Conservation (phyloP, 2,113 vertebrate genomes). For the Callopanchax toddi region DNA sequence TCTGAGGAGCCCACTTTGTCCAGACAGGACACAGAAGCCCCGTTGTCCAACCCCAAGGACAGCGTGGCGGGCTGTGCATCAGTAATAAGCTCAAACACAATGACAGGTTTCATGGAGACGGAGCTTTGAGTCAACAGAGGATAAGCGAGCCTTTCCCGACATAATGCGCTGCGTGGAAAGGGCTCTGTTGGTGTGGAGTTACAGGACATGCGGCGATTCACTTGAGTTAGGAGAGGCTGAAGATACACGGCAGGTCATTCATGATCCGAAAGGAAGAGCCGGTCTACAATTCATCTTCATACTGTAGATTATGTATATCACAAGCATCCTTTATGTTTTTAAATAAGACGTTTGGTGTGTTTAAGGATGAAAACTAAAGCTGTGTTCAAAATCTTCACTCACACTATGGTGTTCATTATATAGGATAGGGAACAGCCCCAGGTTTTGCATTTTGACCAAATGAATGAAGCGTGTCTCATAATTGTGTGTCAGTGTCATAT, state of each 20-base stretch:
- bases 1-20: constrained; percentile 57
- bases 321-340: not conserved
- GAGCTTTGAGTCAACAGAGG: constrained; percentile 52
- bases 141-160: constrained; percentile 36
- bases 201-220: constrained; percentile 30
- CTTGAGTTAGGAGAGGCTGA: constrained; percentile 15
- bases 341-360: no score
- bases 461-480: no score
- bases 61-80: constrained; percentile 60
- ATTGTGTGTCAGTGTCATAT: no score
- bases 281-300: not conserved
- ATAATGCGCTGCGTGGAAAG: constrained; percentile 16
- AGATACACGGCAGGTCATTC: constrained; percentile 17
- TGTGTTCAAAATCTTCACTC: no score
- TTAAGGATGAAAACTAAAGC: no score
- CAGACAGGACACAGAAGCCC: constrained; percentile 66
- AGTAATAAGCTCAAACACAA: constrained; percentile 71
- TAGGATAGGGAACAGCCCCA: no score
- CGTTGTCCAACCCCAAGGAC: constrained; percentile 64
- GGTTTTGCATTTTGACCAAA: no score
- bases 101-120: constrained; percentile 62
- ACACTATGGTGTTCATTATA: no score
- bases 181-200: constrained; percentile 23
- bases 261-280: constrained; percentile 5
- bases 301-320: no score